These are phyloP conservation scores for Mycteria americana DNA, from an alignment of 2,797 vertebrate species.

Conservation along the genomic window DNA sequence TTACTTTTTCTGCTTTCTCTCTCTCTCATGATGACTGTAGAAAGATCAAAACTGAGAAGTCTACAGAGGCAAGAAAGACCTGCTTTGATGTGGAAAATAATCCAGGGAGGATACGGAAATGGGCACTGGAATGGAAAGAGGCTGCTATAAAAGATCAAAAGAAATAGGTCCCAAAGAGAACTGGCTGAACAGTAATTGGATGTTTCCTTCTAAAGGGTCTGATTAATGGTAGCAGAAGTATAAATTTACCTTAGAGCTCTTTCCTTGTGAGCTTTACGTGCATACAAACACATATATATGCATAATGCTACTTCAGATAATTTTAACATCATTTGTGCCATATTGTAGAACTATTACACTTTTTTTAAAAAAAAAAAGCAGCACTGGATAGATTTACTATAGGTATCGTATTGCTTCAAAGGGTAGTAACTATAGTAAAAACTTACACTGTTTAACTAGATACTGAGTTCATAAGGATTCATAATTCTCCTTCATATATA, in stretches of 20 bases:
- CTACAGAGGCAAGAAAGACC: constrained; percentile 21
- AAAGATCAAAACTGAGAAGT: constrained; percentile 41
- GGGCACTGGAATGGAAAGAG: constrained; percentile 16
- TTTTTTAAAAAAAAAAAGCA: neutral
- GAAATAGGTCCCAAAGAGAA: constrained; percentile 44
- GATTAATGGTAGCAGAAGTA: constrained; percentile 11
- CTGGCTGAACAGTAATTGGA: constrained; percentile 22
- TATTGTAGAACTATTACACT: neutral
- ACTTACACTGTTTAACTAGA: neutral
- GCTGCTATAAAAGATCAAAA: constrained; percentile 53
- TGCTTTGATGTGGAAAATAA: constrained; percentile 65
- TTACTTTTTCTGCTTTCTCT: neutral
- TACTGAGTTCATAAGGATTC: neutral
- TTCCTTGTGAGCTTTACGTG: neutral
- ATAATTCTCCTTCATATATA: neutral
- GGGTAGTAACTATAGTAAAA: neutral
- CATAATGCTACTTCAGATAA: neutral
- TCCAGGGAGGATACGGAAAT: constrained; percentile 26
- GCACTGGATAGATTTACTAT: too few species aligned
- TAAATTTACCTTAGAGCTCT: constrained; percentile 32
- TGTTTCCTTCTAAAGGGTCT: constrained; percentile 25
- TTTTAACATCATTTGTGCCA: neutral
- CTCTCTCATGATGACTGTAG: neutral
- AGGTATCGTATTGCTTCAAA: neutral
- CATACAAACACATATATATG: neutral